Percentiles rank a stretch among this genome's conserved stretches.
Evolutionary conservation across 2,888 invertebrate species (phyloP).

Genomic region (Netelia fuscicornis): DNA sequence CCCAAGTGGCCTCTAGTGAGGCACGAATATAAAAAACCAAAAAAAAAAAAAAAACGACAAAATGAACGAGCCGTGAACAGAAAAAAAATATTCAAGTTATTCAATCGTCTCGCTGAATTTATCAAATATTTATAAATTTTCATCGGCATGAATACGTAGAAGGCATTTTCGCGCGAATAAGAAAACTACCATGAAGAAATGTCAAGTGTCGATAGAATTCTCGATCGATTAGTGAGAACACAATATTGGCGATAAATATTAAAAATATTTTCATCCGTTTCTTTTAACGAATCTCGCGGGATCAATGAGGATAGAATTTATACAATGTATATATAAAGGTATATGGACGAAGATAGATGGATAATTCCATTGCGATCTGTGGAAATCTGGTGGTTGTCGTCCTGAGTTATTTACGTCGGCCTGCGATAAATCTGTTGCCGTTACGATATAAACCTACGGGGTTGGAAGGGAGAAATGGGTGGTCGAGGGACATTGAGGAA

Average conservation of each 20-base stretch:
- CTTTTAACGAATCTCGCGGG: background rate
- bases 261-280: background rate
- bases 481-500: background rate
- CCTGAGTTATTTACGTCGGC: slow-evolving; percentile 14
- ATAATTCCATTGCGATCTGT: slow-evolving; percentile 29
- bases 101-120: slow-evolving; percentile 1
- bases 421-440: slow-evolving; percentile 45
- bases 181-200: no score
- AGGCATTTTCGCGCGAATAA: background rate
- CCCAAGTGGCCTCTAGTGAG: slow-evolving; percentile 5
- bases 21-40: background rate
- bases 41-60: background rate
- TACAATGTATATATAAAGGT: background rate
- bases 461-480: slow-evolving; percentile 15
- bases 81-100: slow-evolving; percentile 32
- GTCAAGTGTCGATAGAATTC: no score
- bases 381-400: slow-evolving; percentile 15
- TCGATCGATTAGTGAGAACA: background rate
- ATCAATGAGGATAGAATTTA: background rate
- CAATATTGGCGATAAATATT: background rate
- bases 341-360: background rate
- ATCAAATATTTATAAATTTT: slow-evolving; percentile 30
- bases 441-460: slow-evolving; percentile 2
- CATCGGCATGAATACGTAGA: background rate
- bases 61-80: background rate